These are phyloP conservation scores for Amblyjoppa proteus DNA, from an alignment of 2,888 invertebrate species.

Conservation along the genomic window DNA sequence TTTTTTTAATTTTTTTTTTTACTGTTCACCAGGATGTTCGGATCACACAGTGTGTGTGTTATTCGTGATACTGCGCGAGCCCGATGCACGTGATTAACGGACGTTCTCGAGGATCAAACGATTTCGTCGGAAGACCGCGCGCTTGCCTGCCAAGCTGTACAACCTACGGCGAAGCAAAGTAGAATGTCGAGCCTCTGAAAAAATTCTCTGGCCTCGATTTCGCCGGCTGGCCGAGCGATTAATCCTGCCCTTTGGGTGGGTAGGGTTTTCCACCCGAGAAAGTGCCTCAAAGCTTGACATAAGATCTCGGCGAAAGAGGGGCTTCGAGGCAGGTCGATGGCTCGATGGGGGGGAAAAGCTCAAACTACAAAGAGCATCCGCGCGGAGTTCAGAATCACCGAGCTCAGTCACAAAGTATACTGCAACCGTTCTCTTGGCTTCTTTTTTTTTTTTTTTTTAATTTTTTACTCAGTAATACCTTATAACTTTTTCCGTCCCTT, in stretches of 20 bases:
- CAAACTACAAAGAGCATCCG: slow-evolving; percentile 44
- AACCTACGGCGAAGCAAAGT: background rate
- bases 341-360: slow-evolving; percentile 14
- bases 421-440: background rate
- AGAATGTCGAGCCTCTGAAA: background rate
- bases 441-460: too few relatives aligned
- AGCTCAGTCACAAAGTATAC: slow-evolving; percentile 37
- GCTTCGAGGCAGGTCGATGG: background rate
- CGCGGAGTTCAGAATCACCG: background rate
- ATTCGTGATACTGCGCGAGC: slow-evolving; percentile 23
- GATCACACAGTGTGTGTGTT: slow-evolving; percentile 5
- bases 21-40: slow-evolving; percentile 30
- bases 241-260: slow-evolving; percentile 29
- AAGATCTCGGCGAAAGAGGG: slow-evolving; percentile 7
- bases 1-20: slow-evolving; percentile 7
- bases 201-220: slow-evolving; percentile 25
- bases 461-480: background rate
- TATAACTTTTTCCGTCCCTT: background rate
- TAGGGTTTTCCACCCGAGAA: slow-evolving; percentile 19
- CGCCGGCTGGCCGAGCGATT: slow-evolving; percentile 46
- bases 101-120: slow-evolving; percentile 65
- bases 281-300: slow-evolving; percentile 44
- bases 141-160: background rate
- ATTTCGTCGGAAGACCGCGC: slow-evolving; percentile 45
- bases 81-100: slow-evolving; percentile 61